phyloP scores from a whole-genome alignment of 2,888 invertebrate species.

The Eilema sororculum region DNA sequence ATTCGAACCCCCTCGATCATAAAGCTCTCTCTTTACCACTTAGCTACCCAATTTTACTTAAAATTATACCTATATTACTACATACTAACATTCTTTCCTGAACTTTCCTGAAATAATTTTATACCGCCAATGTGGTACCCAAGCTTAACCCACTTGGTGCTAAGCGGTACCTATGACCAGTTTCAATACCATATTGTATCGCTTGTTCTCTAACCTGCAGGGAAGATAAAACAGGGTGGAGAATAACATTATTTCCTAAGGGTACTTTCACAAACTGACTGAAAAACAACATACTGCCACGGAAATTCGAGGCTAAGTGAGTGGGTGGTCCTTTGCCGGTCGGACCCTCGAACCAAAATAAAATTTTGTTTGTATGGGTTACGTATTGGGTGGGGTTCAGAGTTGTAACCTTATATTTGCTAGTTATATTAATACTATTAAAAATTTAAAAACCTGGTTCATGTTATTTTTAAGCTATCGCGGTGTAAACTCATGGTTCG shows the following conservation, averaged over 20 bases:
- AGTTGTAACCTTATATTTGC: background rate
- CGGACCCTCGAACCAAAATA: background rate
- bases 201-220: background rate
- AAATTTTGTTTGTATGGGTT: background rate
- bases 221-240: background rate
- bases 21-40: too few species aligned
- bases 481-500: too few species aligned
- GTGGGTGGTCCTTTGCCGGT: background rate
- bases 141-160: too few species aligned
- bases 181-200: background rate
- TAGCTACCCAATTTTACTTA: too few species aligned
- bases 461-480: too few species aligned
- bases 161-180: background rate
- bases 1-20: too few species aligned
- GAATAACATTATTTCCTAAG: background rate
- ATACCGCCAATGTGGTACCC: too few species aligned
- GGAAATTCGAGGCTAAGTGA: background rate
- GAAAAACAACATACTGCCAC: background rate
- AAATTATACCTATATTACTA: too few species aligned
- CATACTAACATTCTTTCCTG: too few species aligned
- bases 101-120: too few species aligned
- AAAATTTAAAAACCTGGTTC: too few species aligned
- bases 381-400: background rate
- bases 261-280: background rate
- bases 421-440: background rate